Percentiles rank a stretch among this genome's conserved stretches.
Conservation (phyloP, 2,797 vertebrate genomes). For the Typhlichthys subterraneus region DNA sequence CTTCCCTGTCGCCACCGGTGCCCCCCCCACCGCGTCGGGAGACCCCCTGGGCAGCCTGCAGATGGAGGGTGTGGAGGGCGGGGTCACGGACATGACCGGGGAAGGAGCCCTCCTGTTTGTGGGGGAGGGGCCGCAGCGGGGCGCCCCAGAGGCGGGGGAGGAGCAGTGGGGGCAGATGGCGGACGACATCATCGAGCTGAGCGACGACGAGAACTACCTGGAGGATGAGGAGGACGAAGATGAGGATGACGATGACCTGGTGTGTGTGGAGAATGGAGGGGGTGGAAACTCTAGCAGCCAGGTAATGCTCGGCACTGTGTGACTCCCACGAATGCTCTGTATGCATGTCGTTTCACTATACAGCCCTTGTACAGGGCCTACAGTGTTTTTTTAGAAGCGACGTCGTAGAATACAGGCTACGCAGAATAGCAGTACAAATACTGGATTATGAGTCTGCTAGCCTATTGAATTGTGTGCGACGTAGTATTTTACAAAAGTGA, state of each 20-base stretch:
- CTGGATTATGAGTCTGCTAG: too few relatives aligned
- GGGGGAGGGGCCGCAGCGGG: conserved; percentile 52
- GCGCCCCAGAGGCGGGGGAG: conserved; percentile 40
- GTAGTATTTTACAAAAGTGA: too few relatives aligned
- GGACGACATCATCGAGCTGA: conserved; percentile 80
- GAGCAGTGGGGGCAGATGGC: conserved; percentile 70
- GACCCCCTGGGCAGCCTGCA: conserved; percentile 67
- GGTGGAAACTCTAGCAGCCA: conserved; percentile 65
- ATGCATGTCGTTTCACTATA: too few relatives aligned
- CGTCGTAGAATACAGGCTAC: too few relatives aligned
- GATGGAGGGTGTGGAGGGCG: conserved; percentile 44
- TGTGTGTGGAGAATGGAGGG: conserved; percentile 88
- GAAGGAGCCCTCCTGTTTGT: conserved; percentile 67
- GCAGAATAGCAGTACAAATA: too few relatives aligned
- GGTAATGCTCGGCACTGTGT: conserved; percentile 35
- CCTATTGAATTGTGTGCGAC: too few relatives aligned
- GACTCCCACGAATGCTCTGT: too few relatives aligned
- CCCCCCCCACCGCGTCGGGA: conserved; percentile 66
- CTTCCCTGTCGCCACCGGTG: conserved; percentile 57
- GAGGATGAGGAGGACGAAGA: conserved; percentile 91
- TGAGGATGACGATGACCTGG: conserved; percentile 85
- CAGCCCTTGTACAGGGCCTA: too few relatives aligned
- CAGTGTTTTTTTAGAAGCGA: too few relatives aligned
- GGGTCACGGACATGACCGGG: conserved; percentile 70
- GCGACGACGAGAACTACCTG: conserved; percentile 86